phyloP scores from a whole-genome alignment of 1,140 invertebrate genomes.

The Cydia splendana region DNA sequence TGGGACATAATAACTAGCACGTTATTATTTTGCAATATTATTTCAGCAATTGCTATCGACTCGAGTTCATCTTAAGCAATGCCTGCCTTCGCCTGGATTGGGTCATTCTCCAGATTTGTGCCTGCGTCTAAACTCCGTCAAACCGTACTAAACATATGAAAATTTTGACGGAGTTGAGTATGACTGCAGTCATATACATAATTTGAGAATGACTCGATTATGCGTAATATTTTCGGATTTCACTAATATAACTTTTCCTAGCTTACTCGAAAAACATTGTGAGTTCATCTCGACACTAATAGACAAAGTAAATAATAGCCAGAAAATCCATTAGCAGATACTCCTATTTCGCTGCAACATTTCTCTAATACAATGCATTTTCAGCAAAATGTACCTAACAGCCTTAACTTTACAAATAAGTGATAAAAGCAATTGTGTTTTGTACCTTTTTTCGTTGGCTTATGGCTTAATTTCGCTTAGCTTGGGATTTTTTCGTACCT shows the following conservation, averaged over 20 bases:
- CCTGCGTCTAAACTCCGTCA: too few relatives aligned
- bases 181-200: too few relatives aligned
- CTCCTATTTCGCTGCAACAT: background rate
- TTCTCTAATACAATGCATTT: slow-evolving; percentile 28
- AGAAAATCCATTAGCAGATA: background rate
- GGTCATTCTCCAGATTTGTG: too few relatives aligned
- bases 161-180: too few relatives aligned
- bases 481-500: background rate
- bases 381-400: background rate
- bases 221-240: too few relatives aligned
- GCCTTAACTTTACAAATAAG: background rate
- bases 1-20: too few relatives aligned
- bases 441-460: background rate
- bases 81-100: too few relatives aligned
- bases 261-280: background rate
- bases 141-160: too few relatives aligned
- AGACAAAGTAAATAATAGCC: background rate
- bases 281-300: background rate
- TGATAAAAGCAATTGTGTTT: background rate
- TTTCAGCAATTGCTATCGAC: too few relatives aligned
- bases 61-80: too few relatives aligned
- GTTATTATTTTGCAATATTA: too few relatives aligned
- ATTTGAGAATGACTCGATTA: too few relatives aligned
- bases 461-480: background rate
- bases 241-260: background rate